These are phyloP conservation scores for Sebastes nivosus DNA, from an alignment of 2,797 vertebrate genomes.

Conservation along the genomic window DNA sequence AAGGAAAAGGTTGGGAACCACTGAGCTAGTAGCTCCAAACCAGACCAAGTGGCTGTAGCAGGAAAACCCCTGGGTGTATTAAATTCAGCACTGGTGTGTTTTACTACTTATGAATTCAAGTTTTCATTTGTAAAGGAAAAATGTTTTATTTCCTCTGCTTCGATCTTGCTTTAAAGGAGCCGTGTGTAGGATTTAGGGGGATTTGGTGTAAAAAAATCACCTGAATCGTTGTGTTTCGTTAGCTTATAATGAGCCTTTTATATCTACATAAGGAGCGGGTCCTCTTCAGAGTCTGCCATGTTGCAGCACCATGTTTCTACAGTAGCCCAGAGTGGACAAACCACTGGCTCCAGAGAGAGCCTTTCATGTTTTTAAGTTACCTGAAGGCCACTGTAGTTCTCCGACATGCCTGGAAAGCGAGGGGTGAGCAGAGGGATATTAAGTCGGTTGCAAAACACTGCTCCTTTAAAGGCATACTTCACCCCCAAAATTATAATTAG, in stretches of 20 bases:
- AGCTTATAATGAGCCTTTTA: too few relatives aligned
- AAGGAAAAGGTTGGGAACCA: too few relatives aligned
- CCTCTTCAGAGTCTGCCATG: rapidly evolving
- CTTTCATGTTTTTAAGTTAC: too few relatives aligned
- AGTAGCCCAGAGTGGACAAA: not conserved
- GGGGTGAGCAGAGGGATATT: not conserved
- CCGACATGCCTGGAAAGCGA: not conserved
- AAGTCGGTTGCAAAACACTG: not conserved
- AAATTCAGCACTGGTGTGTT: not conserved
- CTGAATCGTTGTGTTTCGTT: rapidly evolving
- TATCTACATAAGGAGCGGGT: too few relatives aligned
- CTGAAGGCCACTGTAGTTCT: not conserved
- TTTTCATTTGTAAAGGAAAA: not conserved
- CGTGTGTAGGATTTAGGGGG: not conserved
- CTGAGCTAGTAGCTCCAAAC: not conserved
- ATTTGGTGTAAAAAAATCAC: too few relatives aligned
- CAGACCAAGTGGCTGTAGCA: not conserved
- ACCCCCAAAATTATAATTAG: too few relatives aligned
- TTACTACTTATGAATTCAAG: not conserved
- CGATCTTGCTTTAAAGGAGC: too few relatives aligned
- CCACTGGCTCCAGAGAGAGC: not conserved
- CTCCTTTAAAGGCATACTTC: too few relatives aligned
- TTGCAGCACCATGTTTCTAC: not conserved
- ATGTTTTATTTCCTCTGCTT: not conserved
- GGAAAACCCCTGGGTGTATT: not conserved